Base-by-base conservation (phyloP, 2,113 vertebrate species). In the Nycticorax nycticorax region DNA sequence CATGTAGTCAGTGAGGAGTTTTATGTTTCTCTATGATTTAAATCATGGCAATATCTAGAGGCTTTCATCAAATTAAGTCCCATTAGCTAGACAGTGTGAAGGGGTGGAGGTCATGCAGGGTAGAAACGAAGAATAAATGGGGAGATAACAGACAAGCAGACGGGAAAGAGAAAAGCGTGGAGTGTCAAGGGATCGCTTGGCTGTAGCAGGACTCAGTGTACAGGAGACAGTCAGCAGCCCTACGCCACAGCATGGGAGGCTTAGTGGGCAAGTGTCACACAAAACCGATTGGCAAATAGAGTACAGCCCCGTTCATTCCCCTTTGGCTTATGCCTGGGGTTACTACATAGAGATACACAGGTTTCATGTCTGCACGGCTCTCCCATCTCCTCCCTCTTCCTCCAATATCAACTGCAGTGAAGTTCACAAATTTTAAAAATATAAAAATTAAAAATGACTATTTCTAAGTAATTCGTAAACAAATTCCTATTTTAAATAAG, bases 181-280 rank as follows among this genome's bases (percentile, higher is more conserved):
- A 9, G 8, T 60, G n/a, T 30, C 8, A 87, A 60, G 23, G 7
- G 23, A 20, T 47, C 75, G 3, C 18, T 88, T 72, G 47, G 32
- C n/a, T 1, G 0, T 16, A 50, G 45, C 4, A 1, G 6, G 8
- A 12, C 5, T 43, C 72, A 30, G 10, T 24, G 11, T 74, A 26
- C 10, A 6, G 22, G n/a, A 81, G 27, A n/a, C 12, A 59, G 33
- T 41, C 45, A 14, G 15, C 1, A 8, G 8, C 18, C 12, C 24
- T 50, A 0, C 13, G 17, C 35, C 43, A 33, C 57, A 75, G 6
- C 27, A 19, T 41, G 33, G 37, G 71, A 64, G 22, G 48, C 30
- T 52, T 74, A 30, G 12, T n/a, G 10, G 6, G 27, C 22, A 45
- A 45, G 32, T 24, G 26, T 73, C 59, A 43, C 14, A 37, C 48